Evolutionary conservation across 2,888 invertebrate species (phyloP), one percentile per base, ranked within the genome.

Genomic region (Sarcophaga subvicina): DNA sequence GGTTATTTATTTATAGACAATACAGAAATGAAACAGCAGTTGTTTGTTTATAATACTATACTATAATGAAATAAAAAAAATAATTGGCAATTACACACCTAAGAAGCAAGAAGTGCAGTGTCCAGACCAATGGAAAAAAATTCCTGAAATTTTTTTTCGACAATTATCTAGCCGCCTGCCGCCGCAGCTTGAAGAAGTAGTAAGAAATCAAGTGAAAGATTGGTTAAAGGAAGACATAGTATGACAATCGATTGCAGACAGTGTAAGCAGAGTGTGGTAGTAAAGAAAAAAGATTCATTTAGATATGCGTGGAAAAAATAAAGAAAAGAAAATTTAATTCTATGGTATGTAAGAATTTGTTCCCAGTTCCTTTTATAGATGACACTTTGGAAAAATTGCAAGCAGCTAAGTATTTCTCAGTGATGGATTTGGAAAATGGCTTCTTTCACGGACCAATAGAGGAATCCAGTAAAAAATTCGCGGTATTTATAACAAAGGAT

Each of bases 191-290:
- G 64, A 64, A 64, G 64, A 22, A 11, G 14, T 64, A 14, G 64
- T 64, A 2, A 64, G 37, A 60, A 54, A 78, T 11, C 60, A 78
- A 69, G 69, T 78, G 5, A 45, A 78, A 59, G 69, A 78, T 37
- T 78, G 70, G 60, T 62, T 59, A 25, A n/a, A 73, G n/a, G n/a
- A 73, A 3, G 45, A n/a, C 11, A 45, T 70, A 11, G 64, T 64
- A 11, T 14, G 22, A 64, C 22, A 11, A 64, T 87, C 76, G 54
- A 70, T 3, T 76, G 90, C 90, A 1, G 77, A 88, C 11, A 89
- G 87, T 47, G 88, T 89, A 2, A 90, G 90, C 70, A 90, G 78
- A 86, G 88, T 45, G 27, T 27, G 27, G 27, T 27, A 27, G 27
- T 27, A 27, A 27, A 27, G 27, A 27, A 27, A 27, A 27, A 64